phyloP scores from a whole-genome alignment of 2,888 invertebrate species.

The Eupeodes latifasciatus region DNA sequence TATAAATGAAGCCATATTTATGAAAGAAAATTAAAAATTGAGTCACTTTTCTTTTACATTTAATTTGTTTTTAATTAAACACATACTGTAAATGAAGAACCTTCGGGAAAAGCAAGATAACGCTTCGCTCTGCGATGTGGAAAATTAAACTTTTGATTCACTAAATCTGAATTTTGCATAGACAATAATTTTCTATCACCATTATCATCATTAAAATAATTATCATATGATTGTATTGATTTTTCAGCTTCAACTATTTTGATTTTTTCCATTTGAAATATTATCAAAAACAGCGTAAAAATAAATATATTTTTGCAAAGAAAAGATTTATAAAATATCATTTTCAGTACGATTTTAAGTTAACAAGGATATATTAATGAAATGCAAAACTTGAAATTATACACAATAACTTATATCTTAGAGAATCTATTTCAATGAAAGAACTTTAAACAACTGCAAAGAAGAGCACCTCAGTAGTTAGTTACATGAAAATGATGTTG shows the following conservation, averaged over 20 bases:
- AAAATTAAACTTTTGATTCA: neutral
- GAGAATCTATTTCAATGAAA: neutral
- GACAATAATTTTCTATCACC: neutral
- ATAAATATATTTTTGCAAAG: neutral
- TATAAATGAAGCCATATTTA: no score
- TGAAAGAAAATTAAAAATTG: no score
- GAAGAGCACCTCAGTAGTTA: neutral
- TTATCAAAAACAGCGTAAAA: neutral
- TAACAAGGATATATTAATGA: neutral
- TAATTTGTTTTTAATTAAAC: neutral
- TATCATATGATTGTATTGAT: neutral
- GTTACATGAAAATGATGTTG: neutral
- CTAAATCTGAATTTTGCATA: neutral
- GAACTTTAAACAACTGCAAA: slow-evolving; percentile 37
- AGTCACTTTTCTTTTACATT: no score
- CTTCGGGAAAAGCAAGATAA: slow-evolving; percentile 86
- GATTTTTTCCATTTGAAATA: neutral
- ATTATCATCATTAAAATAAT: neutral
- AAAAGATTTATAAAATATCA: neutral
- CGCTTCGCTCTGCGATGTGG: slow-evolving; percentile 79
- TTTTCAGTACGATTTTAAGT: neutral
- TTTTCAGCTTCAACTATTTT: neutral
- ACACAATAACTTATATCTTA: neutral
- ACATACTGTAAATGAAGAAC: slow-evolving; percentile 86
- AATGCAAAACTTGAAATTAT: neutral